These are phyloP conservation scores for Macrotis lagotis DNA, from an alignment of 2,113 vertebrate genomes.

Conservation along the genomic window DNA sequence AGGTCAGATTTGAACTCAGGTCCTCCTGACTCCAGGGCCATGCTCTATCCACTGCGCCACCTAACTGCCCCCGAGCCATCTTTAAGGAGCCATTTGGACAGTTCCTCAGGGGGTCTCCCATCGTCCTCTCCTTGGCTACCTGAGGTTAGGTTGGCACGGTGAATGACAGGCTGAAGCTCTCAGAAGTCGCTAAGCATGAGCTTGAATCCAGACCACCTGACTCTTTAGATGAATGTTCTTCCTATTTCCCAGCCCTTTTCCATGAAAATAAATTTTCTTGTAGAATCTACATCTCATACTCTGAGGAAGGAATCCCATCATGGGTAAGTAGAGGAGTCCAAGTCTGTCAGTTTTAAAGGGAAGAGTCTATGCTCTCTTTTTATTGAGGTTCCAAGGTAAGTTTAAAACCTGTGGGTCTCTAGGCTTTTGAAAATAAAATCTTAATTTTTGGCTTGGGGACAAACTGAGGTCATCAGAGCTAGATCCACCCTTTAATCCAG, in stretches of 20 bases:
- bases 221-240: conserved; percentile 32
- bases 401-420: conserved; percentile 10
- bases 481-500: conserved; percentile 23
- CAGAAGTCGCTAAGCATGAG: neutral
- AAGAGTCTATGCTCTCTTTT: conserved; percentile 35
- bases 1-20: too few relatives aligned
- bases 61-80: too few relatives aligned
- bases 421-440: neutral
- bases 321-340: neutral
- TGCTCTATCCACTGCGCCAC: too few relatives aligned
- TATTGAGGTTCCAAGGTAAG: neutral
- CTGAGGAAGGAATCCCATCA: conserved; percentile 28
- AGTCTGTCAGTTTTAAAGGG: neutral
- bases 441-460: neutral
- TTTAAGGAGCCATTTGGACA: neutral
- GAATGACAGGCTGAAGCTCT: neutral
- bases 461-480: conserved; percentile 15
- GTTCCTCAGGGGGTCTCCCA: too few relatives aligned
- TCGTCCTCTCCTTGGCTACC: neutral
- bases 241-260: conserved; percentile 35
- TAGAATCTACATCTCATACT: neutral
- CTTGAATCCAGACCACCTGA: conserved; percentile 11
- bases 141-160: too few relatives aligned
- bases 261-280: neutral
- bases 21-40: too few relatives aligned